These are phyloP conservation scores for Blastomussa wellsi DNA, from an alignment of 92 coral and sea anemone species.

Conservation along the genomic window DNA sequence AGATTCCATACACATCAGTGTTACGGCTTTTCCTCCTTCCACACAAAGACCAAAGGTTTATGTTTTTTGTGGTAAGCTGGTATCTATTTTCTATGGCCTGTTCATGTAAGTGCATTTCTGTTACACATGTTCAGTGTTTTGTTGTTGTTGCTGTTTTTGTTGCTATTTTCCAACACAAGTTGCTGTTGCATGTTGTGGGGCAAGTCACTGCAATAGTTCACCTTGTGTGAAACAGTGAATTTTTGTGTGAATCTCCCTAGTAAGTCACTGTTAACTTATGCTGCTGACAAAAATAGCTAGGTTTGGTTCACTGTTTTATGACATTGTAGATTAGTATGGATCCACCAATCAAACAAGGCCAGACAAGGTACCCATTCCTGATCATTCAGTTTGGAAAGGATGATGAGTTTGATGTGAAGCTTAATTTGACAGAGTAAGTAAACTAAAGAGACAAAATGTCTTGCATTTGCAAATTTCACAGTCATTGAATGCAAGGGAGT, in stretches of 20 bases:
- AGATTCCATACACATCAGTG: constrained; percentile 98
- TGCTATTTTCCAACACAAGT: too few relatives aligned
- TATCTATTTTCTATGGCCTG: too few relatives aligned
- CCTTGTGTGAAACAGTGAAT: too few relatives aligned
- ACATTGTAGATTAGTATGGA: constrained; percentile 82
- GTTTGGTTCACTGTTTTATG: too few relatives aligned
- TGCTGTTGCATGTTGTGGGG: too few relatives aligned
- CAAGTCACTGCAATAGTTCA: too few relatives aligned
- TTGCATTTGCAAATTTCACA: not conserved
- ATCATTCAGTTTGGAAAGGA: constrained; percentile 95
- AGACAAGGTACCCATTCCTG: constrained; percentile 97
- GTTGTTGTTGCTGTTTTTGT: too few relatives aligned
- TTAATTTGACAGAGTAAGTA: constrained; percentile 93
- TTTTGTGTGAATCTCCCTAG: too few relatives aligned
- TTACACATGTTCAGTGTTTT: too few relatives aligned
- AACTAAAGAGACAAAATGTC: not conserved
- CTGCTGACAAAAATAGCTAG: too few relatives aligned
- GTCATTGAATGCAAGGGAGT: not conserved
- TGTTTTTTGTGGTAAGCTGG: constrained; percentile 99
- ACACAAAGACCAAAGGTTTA: constrained; percentile 93
- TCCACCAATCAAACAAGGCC: constrained; percentile 99
- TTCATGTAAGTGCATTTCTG: too few relatives aligned
- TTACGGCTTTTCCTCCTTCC: constrained; percentile 92
- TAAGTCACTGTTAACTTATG: too few relatives aligned
- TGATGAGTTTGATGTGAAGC: constrained; percentile 93